These are phyloP conservation scores for Cataglyphis albicans DNA, from an alignment of 2,888 invertebrate genomes.

Conservation along the genomic window DNA sequence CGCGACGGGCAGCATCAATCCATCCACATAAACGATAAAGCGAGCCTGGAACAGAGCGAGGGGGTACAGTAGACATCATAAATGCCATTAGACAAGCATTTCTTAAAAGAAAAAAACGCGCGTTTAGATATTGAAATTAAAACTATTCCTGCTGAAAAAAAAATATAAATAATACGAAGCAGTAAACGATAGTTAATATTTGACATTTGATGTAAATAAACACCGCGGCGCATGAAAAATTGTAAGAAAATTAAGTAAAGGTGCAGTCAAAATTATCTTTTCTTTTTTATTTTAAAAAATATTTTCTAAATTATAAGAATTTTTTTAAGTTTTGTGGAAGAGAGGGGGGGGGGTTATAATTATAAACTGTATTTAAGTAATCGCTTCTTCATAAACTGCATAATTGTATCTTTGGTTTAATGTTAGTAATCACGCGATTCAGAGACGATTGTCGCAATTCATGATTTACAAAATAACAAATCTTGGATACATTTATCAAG, in stretches of 20 bases:
- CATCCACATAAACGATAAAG: slow-evolving; percentile 83
- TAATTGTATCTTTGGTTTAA: background rate
- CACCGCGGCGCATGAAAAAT: background rate
- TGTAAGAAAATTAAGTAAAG: background rate
- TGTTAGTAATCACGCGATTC: background rate
- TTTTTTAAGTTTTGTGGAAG: background rate
- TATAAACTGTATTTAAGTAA: background rate
- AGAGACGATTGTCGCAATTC: background rate
- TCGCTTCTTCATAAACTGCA: background rate
- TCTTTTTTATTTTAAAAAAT: background rate
- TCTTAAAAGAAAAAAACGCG: background rate
- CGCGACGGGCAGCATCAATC: slow-evolving; percentile 85
- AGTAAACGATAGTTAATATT: background rate
- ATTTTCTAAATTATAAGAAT: background rate
- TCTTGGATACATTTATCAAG: background rate
- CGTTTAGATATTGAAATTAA: background rate
- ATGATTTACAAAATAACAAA: background rate
- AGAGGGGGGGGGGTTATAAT: background rate
- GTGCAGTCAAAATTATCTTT: background rate
- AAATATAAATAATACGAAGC: slow-evolving; percentile 13
- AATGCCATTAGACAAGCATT: slow-evolving; percentile 12
- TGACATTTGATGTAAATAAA: background rate
- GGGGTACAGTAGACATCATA: slow-evolving; percentile 30
- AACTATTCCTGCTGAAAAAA: background rate
- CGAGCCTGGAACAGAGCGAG: slow-evolving; percentile 60